These are phyloP conservation scores for Euphydryas editha DNA, from an alignment of 2,888 invertebrate species.

Conservation along the genomic window DNA sequence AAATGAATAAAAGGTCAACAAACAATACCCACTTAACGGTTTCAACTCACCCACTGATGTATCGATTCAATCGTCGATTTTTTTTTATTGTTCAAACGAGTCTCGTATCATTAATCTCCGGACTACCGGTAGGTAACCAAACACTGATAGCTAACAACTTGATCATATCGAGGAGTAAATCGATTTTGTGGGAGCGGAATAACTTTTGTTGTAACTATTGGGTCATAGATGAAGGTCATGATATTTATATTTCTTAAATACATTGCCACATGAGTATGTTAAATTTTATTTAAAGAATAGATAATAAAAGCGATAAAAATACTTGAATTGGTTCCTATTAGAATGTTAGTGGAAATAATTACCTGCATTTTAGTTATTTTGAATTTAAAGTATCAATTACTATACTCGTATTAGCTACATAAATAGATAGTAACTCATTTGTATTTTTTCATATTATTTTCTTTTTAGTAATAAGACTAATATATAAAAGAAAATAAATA, in stretches of 20 bases:
- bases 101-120: constrained; percentile 72
- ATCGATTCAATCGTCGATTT: constrained; percentile 67
- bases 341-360: no score
- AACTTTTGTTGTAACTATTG: constrained; percentile 75
- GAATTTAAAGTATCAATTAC: no score
- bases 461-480: no score
- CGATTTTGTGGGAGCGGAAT: constrained; percentile 62
- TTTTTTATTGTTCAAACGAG: constrained; percentile 72
- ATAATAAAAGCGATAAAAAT: no score
- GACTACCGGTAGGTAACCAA: constrained; percentile 73
- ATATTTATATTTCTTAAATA: constrained; percentile 37
- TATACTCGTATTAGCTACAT: no score
- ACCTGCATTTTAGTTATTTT: no score
- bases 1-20: constrained; percentile 16
- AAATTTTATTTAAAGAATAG: background rate
- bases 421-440: no score
- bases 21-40: constrained; percentile 49
- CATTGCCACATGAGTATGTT: background rate
- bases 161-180: constrained; percentile 75
- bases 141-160: constrained; percentile 71
- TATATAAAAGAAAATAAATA: no score
- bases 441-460: no score
- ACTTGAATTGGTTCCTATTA: no score
- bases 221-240: constrained; percentile 58
- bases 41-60: constrained; percentile 46